Percentiles rank a stretch among this genome's conserved stretches.
Conservation (phyloP, 2,888 invertebrate genomes). For the Aquatica leii region DNA sequence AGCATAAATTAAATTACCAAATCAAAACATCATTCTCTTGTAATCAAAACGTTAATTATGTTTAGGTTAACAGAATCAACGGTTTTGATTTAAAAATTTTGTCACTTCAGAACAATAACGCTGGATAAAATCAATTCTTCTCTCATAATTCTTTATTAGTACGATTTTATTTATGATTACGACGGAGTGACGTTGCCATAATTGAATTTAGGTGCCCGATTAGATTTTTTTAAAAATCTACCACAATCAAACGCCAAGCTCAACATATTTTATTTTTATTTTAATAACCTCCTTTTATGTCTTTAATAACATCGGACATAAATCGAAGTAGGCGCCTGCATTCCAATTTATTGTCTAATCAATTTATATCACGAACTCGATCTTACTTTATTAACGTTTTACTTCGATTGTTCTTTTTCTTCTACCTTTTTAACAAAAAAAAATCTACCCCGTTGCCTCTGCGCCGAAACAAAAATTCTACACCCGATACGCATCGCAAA, state of each 20-base stretch:
- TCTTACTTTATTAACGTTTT: not conserved
- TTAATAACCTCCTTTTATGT: too few species aligned
- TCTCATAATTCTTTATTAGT: constrained; percentile 14
- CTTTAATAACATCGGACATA: too few species aligned
- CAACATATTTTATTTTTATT: too few species aligned
- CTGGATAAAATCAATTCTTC: constrained; percentile 29
- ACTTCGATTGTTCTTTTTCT: not conserved
- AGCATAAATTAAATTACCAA: constrained; percentile 36
- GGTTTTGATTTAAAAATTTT: constrained; percentile 37
- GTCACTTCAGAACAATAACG: constrained; percentile 32
- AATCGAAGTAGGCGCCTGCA: constrained; percentile 5
- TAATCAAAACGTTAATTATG: constrained; percentile 37
- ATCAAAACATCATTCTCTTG: constrained; percentile 39
- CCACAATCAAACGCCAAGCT: too few species aligned
- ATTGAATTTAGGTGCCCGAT: too few species aligned
- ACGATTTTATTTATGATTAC: constrained; percentile 3
- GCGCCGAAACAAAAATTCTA: constrained; percentile 26
- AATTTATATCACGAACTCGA: constrained; percentile 15
- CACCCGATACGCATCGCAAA: constrained; percentile 22
- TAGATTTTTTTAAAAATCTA: too few species aligned
- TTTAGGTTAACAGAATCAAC: constrained; percentile 35
- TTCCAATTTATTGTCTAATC: constrained; percentile 24
- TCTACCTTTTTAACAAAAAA: too few species aligned
- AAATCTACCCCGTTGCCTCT: too few species aligned
- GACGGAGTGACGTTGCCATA: not conserved